Conservation (phyloP, 2,888 invertebrate genomes). For the Protophormia terraenovae region DNA sequence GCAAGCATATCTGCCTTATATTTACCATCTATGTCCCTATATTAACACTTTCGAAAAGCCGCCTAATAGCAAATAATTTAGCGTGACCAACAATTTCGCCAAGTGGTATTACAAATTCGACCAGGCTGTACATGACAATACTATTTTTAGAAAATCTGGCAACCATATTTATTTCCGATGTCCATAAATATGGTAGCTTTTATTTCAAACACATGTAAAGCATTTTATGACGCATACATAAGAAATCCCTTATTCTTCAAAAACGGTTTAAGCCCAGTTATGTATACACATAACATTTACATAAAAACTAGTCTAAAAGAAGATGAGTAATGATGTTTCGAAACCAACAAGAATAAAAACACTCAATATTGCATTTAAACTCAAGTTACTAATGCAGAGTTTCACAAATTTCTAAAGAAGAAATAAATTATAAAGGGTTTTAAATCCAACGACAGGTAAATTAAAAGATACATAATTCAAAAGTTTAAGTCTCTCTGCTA, state of each 20-base stretch:
- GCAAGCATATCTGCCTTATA: too few species aligned
- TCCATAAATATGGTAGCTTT: slow-evolving; percentile 7
- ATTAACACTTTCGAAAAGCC: too few species aligned
- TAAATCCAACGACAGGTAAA: not conserved
- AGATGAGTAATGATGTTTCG: slow-evolving; percentile 29
- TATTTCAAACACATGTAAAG: not conserved
- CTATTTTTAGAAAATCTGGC: not conserved
- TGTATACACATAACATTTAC: not conserved
- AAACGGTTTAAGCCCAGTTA: not conserved
- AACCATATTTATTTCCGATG: not conserved
- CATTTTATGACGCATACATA: slow-evolving; percentile 1
- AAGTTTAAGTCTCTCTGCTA: slow-evolving; percentile 48
- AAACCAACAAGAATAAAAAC: not conserved
- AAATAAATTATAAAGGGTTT: not conserved
- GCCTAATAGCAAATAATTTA: not conserved
- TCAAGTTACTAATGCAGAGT: slow-evolving; percentile 1
- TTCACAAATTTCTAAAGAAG: slow-evolving; percentile 4
- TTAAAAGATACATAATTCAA: not conserved
- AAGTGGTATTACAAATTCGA: not conserved
- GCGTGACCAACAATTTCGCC: not conserved
- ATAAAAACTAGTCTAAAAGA: slow-evolving; percentile 33
- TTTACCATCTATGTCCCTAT: too few species aligned
- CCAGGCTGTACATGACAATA: not conserved
- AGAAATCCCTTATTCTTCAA: not conserved
- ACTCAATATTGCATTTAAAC: slow-evolving; percentile 24